Conservation (phyloP, 2,888 invertebrate species). For the Diarsia brunnea region DNA sequence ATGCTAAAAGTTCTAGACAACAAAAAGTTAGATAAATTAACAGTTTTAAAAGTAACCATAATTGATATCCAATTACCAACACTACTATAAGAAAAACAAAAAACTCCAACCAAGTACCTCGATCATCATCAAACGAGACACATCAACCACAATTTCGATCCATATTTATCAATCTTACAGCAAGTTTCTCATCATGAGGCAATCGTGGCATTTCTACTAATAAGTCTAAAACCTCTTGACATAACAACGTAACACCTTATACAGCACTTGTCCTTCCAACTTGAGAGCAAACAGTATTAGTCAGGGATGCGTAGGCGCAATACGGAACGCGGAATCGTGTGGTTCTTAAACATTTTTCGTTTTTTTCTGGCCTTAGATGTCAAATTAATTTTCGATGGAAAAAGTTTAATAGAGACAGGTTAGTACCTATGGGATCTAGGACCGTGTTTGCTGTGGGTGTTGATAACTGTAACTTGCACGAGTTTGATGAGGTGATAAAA, state of each 20-base stretch:
- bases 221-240: slow-evolving; percentile 56
- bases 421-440: neutral
- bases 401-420: slow-evolving; percentile 27
- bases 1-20: no score
- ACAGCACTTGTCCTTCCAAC: slow-evolving; percentile 64
- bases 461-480: slow-evolving; percentile 5
- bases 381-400: slow-evolving; percentile 42
- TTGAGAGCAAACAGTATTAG: slow-evolving; percentile 60
- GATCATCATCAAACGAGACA: slow-evolving; percentile 43
- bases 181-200: slow-evolving; percentile 53
- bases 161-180: slow-evolving; percentile 43
- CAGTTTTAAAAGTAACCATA: neutral
- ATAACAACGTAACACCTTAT: slow-evolving; percentile 55
- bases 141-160: slow-evolving; percentile 23
- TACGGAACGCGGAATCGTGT: slow-evolving; percentile 61
- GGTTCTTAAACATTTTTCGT: slow-evolving; percentile 20
- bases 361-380: slow-evolving; percentile 26
- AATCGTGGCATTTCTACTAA: slow-evolving; percentile 61
- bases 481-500: neutral
- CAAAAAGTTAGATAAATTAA: neutral
- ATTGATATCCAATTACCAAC: neutral
- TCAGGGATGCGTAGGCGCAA: slow-evolving; percentile 61
- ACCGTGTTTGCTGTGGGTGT: neutral
- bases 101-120: neutral
- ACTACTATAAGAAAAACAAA: neutral